A percentile compares a stretch with the other conserved stretches of the same genome.
phyloP scores from a whole-genome alignment of 1,140 invertebrate genomes.

The Hyles vespertilio region DNA sequence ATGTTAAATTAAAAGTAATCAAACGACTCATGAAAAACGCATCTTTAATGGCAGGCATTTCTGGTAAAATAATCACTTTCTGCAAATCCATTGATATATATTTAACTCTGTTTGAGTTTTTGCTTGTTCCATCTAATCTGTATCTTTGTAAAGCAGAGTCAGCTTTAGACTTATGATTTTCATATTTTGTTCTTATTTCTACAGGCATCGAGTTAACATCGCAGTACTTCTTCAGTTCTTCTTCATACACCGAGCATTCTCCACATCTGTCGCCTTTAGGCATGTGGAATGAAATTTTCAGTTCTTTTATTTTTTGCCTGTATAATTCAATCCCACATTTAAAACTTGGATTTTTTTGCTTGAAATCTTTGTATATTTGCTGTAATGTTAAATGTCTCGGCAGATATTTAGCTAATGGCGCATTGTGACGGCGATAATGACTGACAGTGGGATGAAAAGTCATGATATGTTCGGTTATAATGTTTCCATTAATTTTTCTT shows the following conservation, averaged over 20 bases:
- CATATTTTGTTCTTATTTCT: conserved; percentile 10
- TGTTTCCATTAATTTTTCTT: too few relatives aligned
- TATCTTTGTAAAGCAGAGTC: conserved; percentile 14
- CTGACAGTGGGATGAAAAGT: too few relatives aligned
- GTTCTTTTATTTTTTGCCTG: conserved; percentile 14
- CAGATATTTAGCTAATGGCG: too few relatives aligned
- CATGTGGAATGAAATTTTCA: conserved; percentile 16
- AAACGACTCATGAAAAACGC: conserved; percentile 15
- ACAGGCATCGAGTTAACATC: neutral
- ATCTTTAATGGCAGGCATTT: conserved; percentile 15
- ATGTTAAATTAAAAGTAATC: conserved; percentile 19
- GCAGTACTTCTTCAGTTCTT: conserved; percentile 7
- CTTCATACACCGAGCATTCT: conserved; percentile 13
- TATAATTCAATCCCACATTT: conserved; percentile 15
- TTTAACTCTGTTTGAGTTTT: conserved; percentile 5
- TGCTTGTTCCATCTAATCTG: neutral
- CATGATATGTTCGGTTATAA: too few relatives aligned
- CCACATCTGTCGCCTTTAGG: conserved; percentile 12
- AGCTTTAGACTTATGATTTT: conserved; percentile 10
- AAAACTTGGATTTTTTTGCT: conserved; percentile 10
- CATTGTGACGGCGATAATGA: too few relatives aligned
- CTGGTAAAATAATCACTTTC: conserved; percentile 7
- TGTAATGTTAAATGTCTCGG: too few relatives aligned
- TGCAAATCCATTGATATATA: conserved; percentile 11
- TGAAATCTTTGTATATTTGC: neutral